These are phyloP conservation scores for Drosophila hamatofila DNA, from an alignment of 2,888 invertebrate species.

Conservation along the genomic window DNA sequence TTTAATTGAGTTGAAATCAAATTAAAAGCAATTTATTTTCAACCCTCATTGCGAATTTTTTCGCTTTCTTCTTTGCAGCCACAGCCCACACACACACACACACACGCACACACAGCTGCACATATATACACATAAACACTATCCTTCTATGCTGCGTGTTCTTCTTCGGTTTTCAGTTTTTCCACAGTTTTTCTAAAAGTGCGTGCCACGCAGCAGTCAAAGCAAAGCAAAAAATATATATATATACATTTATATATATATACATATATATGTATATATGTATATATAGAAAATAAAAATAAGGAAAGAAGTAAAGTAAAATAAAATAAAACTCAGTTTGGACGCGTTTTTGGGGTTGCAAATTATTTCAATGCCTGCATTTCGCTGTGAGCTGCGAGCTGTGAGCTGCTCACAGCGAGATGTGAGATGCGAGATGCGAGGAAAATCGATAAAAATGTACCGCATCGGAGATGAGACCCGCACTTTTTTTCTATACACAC, in stretches of 20 bases:
- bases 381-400: conserved; percentile 33
- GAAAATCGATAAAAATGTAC: conserved; percentile 77
- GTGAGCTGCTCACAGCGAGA: conserved; percentile 28
- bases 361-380: conserved; percentile 67
- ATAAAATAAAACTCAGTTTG: conserved; percentile 49
- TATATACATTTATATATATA: neutral
- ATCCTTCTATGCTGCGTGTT: conserved; percentile 26
- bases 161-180: conserved; percentile 55
- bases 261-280: neutral
- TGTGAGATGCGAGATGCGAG: conserved; percentile 38
- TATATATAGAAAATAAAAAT: conserved; percentile 33
- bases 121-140: conserved; percentile 23
- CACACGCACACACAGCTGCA: conserved; percentile 7
- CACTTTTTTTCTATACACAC: conserved; percentile 3
- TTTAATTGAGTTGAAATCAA: conserved; percentile 86
- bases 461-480: conserved; percentile 49
- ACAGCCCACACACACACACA: conserved; percentile 48
- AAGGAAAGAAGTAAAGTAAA: conserved; percentile 36
- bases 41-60: conserved; percentile 82
- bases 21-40: conserved; percentile 85
- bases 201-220: conserved; percentile 56
- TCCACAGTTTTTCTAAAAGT: conserved; percentile 70
- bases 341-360: conserved; percentile 72
- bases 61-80: conserved; percentile 23
- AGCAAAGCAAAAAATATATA: conserved; percentile 5